Evolutionary conservation across 2,113 vertebrate species (phyloP).

Genomic region (Macquaria australasica): DNA sequence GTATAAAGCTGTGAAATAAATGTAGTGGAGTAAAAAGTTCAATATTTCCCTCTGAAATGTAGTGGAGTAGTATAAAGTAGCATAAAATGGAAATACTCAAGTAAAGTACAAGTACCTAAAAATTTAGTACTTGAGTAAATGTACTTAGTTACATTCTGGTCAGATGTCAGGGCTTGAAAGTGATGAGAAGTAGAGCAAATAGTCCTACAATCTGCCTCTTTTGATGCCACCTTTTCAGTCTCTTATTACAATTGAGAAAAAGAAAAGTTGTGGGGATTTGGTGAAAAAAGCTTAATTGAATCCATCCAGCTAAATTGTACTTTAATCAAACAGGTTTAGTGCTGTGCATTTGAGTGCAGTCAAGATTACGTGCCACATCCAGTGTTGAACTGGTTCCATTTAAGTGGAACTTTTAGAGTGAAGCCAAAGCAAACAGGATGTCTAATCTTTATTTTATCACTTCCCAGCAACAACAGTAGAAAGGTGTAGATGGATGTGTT

Average conservation of each 20-base stretch:
- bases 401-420: constrained; percentile 6
- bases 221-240: not conserved
- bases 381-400: not conserved
- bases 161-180: not conserved
- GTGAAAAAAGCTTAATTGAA: constrained; percentile 1
- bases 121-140: not conserved
- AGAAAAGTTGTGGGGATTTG: not conserved
- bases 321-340: constrained; percentile 10
- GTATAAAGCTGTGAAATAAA: not conserved
- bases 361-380: not conserved
- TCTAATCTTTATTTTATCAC: constrained; percentile 35
- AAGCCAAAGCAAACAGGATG: constrained; percentile 33
- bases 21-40: not conserved
- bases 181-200: not conserved
- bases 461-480: constrained; percentile 8
- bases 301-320: not conserved
- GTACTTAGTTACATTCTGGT: no score
- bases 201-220: not conserved
- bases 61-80: not conserved
- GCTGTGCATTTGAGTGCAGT: not conserved
- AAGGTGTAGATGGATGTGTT: not conserved
- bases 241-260: not conserved
- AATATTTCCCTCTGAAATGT: not conserved
- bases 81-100: not conserved
- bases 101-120: not conserved